A percentile compares a stretch with the other conserved stretches of the same genome.
Evolutionary conservation across 1,140 invertebrate species (phyloP).

Genomic region (Dolichoris vasculosae): DNA sequence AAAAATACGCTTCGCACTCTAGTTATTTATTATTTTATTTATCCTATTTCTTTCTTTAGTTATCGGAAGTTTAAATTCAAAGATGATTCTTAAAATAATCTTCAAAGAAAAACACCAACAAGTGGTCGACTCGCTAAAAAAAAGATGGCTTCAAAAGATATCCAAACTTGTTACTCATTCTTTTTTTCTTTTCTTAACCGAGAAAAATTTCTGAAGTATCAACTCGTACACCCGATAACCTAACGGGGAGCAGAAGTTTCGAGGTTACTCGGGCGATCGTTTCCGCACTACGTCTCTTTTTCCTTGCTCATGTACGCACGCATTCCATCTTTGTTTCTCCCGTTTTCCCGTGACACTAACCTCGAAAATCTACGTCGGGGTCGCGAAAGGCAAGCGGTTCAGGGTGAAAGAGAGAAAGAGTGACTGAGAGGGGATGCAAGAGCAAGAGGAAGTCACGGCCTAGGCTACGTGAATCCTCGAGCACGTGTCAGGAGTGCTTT

Average conservation of each 20-base stretch:
- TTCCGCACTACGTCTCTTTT: conserved; percentile 10
- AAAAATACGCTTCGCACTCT: no score
- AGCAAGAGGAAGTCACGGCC: conserved; percentile 48
- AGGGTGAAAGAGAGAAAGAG: conserved; percentile 17
- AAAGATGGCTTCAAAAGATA: background rate
- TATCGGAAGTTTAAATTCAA: background rate
- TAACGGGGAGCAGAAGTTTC: conserved; percentile 3
- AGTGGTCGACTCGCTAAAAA: conserved; percentile 22
- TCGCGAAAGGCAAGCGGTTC: background rate
- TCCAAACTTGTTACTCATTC: background rate
- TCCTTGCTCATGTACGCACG: background rate
- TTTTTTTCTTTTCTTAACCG: background rate
- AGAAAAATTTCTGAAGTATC: background rate
- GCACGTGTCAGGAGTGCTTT: conserved; percentile 64
- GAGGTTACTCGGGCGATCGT: conserved; percentile 46
- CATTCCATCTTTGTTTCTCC: background rate
- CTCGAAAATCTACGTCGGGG: conserved; percentile 43
- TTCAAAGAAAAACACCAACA: background rate
- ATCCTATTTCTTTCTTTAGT: background rate
- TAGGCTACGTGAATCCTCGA: conserved; percentile 60
- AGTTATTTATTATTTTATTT: background rate
- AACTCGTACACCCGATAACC: background rate
- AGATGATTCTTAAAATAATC: background rate
- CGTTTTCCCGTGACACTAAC: conserved; percentile 43
- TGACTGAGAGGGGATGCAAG: conserved; percentile 43